Evolutionary conservation across 2,797 vertebrate genomes (phyloP), one percentile per base, ranked within the genome.

Genomic region (Catharus ustulatus): DNA sequence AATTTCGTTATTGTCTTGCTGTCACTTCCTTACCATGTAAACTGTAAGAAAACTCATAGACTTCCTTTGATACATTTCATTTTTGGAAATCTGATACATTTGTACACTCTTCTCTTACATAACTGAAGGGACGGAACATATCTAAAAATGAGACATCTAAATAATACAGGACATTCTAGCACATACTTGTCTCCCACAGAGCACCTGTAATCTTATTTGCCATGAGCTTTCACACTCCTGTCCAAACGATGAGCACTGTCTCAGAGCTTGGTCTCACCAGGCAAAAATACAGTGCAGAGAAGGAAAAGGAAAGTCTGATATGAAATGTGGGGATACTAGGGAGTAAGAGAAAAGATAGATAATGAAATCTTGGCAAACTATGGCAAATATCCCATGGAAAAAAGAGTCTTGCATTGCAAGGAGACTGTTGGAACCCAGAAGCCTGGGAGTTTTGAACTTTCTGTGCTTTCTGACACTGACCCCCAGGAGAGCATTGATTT

Each of bases 21-120:
- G 77, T 48, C 11, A 42, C 11, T 46, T 69, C 42, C 34, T 66
- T 30, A n/a, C 5, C 6, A 1, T 42, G 13, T 11, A 46, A 5
- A 26, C 10, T 66, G 17, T 17, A 84, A 67, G 29, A 76, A 55
- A 71, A 69, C 26, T 61, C 23, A 46, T 42, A 51, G 23, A 58
- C 10, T 29, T 90, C 67, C 68, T 94, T 73, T 59, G 11, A 42
- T 77, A 68, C 19, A 46, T 89, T 42, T 71, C 2, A 23, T 63
- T 94, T 94, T 90, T 91, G 45, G 62, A 87, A 94, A 94, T n/a
- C 42, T 76, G 62, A 91, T 92, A n/a, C 5, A 48, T 59, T 61
- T 59, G 21, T 57, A 74, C 22, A 72, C 6, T 89, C 23, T 78
- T 67, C 45, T 81, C 71, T 67, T 82, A 42, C 54, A 83, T 45